Base-by-base conservation (phyloP, 1,140 invertebrate genomes). In the Paramacrobiotus metropolitanus region DNA sequence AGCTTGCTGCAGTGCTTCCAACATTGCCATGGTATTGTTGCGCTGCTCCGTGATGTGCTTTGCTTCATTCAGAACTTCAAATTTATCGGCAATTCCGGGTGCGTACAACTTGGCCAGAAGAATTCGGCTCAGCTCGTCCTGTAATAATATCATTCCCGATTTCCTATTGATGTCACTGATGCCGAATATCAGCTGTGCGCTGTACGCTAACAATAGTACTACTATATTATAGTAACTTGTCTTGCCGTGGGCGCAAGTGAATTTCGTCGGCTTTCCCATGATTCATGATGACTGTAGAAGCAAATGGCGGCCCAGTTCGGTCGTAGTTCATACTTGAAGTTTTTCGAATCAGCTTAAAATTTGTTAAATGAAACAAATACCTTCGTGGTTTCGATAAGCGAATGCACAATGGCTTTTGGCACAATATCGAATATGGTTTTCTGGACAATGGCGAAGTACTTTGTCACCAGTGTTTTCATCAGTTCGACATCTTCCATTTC, bases 101-200 rank as follows among this genome's bases (percentile, higher is more conserved):
- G 96, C 95, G 70, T 99, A 99, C 44, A 99, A 78, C 76, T 95
- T 89, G 48, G 89, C 92, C 0, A 99, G 93, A 34, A 99, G 77
- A 74, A 98, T 94, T 62, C 88, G 93, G 74, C 99, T 93, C 65
- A 99, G 77, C 75, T 98, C 96, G 73, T 98, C 69, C 67, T 70
- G 28, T 18, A 66, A 18, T 21, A 40, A 28, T 18, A 34, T 9
- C 9, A 40, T 40, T n/a, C 9, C 18, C 24, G 18, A 4, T 9
- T n/a, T n/a, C n/a, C n/a, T n/a, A n/a, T n/a, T n/a, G n/a, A n/a
- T n/a, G n/a, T n/a, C n/a, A n/a, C n/a, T n/a, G n/a, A n/a, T n/a
- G n/a, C n/a, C n/a, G n/a, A n/a, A n/a, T n/a, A n/a, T n/a, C n/a
- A n/a, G n/a, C n/a, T n/a, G n/a, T n/a, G n/a, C n/a, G n/a, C n/a